Conservation (phyloP, 2,113 vertebrate genomes). For the Cochlearius cochlearius region DNA sequence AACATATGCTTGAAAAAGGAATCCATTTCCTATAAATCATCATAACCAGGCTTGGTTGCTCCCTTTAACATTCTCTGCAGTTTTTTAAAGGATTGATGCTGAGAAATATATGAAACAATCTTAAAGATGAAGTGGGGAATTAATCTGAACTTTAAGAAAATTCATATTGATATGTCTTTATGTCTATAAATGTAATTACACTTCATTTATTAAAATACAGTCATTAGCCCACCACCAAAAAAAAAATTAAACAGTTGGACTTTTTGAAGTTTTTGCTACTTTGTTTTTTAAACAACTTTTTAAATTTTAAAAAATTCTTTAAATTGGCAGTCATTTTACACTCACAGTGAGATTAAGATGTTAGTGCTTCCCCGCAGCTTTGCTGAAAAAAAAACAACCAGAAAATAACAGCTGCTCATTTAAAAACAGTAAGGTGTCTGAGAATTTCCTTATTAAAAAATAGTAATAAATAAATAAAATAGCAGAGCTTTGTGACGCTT, state of each 20-base stretch:
- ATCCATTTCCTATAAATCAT: neutral
- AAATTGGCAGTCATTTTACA: neutral
- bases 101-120: neutral
- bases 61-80: neutral
- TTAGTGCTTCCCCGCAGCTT: neutral
- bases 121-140: neutral
- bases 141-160: neutral
- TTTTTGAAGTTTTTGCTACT: neutral
- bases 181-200: neutral
- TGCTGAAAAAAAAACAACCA: constrained; percentile 51
- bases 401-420: constrained; percentile 57
- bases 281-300: neutral
- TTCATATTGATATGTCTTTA: neutral
- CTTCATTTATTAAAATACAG: neutral
- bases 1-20: neutral
- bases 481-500: neutral
- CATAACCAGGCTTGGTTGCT: neutral
- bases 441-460: constrained; percentile 64
- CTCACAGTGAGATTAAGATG: neutral
- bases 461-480: neutral
- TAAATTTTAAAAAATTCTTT: neutral
- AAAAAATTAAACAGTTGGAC: neutral
- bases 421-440: constrained; percentile 60
- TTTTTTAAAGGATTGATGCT: neutral
- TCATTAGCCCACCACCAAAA: neutral